Base-by-base conservation (phyloP, 2,888 invertebrate species). In the Melanotus villosus region DNA sequence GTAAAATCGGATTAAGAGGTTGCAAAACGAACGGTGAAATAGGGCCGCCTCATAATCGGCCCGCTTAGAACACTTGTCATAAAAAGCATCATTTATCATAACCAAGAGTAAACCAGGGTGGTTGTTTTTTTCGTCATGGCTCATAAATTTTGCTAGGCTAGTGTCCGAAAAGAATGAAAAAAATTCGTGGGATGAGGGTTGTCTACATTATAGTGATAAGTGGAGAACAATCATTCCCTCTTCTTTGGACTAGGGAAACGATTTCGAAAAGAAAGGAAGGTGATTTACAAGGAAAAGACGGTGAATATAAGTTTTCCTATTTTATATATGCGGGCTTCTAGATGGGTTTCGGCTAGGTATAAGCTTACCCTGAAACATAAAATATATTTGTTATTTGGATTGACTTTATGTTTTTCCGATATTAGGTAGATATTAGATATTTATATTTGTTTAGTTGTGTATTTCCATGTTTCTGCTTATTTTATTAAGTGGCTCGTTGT, bases 81-180 rank as follows among this genome's bases (percentile, higher is more conserved):
- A 79, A 79, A 78, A 77, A 75, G 69, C 62, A 64, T 73, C 76
- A 78, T 79, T 78, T 78, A 79, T 79, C 78, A 78, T 47, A 76
- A 75, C 65, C 70, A 70, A 72, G 72, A 75, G 73, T 75, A 72
- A 75, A 73, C 70, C 73, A 64, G 68, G 65, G 70, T 68, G 68
- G 70, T 68, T 73, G 69, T 60, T 76, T 76, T 78, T 77, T 76
- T 75, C 76, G 77, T 77, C 75, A 76, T 71, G 78, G 75, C 70
- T 75, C 77, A 78, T 79, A 76, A 78, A 77, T 78, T 78, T 73
- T 74, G 72, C 69, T 70, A 73, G 73, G 65, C 69, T 70, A 71
- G 71, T 72, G 70, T 75, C 73, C 65, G 73, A 72, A 70, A 73
- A 74, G 76, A 72, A 75, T 72, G 76, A 58, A 65, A 50, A 57